These are phyloP conservation scores for Netelia virgata DNA, from an alignment of 2,888 invertebrate genomes.

Conservation along the genomic window DNA sequence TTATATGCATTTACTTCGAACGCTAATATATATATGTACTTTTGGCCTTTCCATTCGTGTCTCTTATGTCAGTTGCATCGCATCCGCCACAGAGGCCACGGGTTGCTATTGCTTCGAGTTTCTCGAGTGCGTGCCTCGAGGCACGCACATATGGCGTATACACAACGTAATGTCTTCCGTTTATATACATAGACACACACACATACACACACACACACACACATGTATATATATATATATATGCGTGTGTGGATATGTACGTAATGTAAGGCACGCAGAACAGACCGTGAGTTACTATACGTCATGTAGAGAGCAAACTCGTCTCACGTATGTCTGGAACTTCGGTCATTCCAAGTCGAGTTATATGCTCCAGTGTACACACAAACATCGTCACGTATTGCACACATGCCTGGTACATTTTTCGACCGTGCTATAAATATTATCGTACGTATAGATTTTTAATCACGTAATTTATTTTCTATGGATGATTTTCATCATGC, in stretches of 20 bases:
- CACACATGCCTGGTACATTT: background rate
- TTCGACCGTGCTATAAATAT: background rate
- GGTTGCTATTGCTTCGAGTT: constrained; percentile 35
- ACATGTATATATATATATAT: background rate
- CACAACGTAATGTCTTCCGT: background rate
- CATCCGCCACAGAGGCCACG: constrained; percentile 9
- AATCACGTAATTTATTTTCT: no score
- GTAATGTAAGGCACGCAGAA: constrained; percentile 1
- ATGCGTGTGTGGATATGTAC: background rate
- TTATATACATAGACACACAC: background rate
- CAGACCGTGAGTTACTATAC: constrained; percentile 3
- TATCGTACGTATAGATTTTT: no score
- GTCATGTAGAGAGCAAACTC: constrained; percentile 11
- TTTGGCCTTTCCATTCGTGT: background rate
- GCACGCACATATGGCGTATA: constrained; percentile 7
- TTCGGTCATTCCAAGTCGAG: constrained; percentile 23
- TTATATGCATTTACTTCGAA: constrained; percentile 18
- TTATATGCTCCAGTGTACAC: background rate
- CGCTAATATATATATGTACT: background rate
- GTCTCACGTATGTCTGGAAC: constrained; percentile 38
- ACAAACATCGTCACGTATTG: background rate
- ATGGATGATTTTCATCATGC: no score
- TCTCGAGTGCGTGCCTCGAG: constrained; percentile 42
- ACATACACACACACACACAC: background rate
- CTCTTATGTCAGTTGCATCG: constrained; percentile 11